These are phyloP conservation scores for Lobophora halterata DNA, from an alignment of 2,888 invertebrate species.

Conservation along the genomic window DNA sequence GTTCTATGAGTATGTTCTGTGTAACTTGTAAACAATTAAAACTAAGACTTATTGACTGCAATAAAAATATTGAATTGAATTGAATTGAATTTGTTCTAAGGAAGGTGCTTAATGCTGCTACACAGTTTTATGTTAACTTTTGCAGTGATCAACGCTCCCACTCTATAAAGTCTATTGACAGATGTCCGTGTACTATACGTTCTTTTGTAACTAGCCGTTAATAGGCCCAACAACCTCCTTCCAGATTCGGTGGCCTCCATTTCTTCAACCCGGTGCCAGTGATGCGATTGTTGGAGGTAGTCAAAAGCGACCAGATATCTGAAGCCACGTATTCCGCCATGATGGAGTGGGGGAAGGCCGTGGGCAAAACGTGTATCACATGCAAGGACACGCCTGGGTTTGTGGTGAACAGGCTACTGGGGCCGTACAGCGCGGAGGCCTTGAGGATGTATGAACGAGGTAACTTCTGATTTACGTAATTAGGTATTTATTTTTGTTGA, in stretches of 20 bases:
- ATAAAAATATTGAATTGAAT: too few relatives aligned
- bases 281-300: conserved; percentile 93
- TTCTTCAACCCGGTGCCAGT: conserved; percentile 96
- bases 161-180: too few relatives aligned
- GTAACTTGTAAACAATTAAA: too few relatives aligned
- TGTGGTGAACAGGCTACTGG: conserved; percentile 92
- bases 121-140: too few relatives aligned
- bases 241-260: conserved; percentile 90
- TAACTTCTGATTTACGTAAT: conserved; percentile 34
- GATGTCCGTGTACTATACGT: too few relatives aligned
- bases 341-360: conserved; percentile 89
- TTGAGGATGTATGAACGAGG: conserved; percentile 90
- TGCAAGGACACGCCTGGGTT: conserved; percentile 97
- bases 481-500: not conserved
- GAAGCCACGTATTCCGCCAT: conserved; percentile 87
- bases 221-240: conserved; percentile 6
- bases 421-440: conserved; percentile 93
- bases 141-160: too few relatives aligned
- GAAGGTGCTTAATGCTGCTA: too few relatives aligned
- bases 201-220: too few relatives aligned
- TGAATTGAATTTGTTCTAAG: too few relatives aligned
- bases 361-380: conserved; percentile 92
- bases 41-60: too few relatives aligned
- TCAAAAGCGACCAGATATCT: conserved; percentile 87
- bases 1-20: too few relatives aligned